Percentiles rank a stretch among this genome's conserved stretches.
Evolutionary conservation across 2,113 vertebrate species (phyloP).

Genomic region (Triplophysa rosa): DNA sequence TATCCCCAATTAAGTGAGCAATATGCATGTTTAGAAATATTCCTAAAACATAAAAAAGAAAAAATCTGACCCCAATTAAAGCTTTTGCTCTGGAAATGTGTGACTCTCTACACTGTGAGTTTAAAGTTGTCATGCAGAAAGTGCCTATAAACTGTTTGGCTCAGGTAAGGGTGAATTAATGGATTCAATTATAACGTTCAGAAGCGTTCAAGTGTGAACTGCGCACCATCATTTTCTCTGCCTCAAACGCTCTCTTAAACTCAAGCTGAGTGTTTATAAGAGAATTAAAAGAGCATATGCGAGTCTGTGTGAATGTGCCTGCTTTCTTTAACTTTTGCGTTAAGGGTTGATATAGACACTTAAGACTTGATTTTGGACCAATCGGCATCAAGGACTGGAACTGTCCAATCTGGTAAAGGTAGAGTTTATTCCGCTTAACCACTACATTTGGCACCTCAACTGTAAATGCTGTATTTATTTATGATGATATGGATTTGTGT

Average conservation of each 20-base stretch:
- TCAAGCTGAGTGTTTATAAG: background rate
- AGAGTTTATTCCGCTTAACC: too few species aligned
- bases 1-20: too few species aligned
- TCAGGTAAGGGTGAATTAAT: constrained; percentile 23
- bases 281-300: background rate
- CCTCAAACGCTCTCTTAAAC: background rate
- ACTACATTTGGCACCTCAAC: too few species aligned
- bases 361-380: too few species aligned
- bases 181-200: constrained; percentile 25
- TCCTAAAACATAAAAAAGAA: background rate
- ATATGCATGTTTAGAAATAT: too few species aligned
- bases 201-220: constrained; percentile 20
- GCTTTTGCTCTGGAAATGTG: background rate
- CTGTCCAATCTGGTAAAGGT: too few species aligned
- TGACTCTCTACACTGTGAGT: background rate
- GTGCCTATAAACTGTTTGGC: constrained; percentile 13
- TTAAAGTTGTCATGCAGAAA: constrained; percentile 18
- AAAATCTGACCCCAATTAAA: background rate
- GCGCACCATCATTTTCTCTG: constrained; percentile 17
- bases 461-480: too few species aligned
- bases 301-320: background rate
- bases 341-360: too few species aligned
- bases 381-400: too few species aligned
- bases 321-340: background rate
- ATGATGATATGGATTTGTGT: background rate